Evolutionary conservation across 2,113 vertebrate species (phyloP).

Genomic region (Campylorhamphus procurvoides): DNA sequence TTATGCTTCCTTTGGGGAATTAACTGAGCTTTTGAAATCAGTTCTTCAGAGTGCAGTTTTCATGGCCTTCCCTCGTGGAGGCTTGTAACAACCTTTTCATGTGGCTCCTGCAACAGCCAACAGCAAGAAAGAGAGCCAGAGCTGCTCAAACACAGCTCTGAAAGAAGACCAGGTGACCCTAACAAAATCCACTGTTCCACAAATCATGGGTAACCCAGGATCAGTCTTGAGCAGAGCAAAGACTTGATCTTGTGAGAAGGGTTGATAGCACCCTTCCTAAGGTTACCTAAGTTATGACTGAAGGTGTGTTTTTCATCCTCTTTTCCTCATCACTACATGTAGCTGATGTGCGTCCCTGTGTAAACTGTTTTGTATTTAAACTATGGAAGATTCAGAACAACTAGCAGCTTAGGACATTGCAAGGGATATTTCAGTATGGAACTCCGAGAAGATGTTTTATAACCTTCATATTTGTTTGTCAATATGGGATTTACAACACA

Average conservation of each 20-base stretch:
- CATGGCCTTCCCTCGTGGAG: neutral
- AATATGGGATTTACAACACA: neutral
- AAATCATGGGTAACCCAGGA: neutral
- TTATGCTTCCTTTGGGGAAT: neutral
- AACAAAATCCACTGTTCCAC: neutral
- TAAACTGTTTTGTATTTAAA: neutral
- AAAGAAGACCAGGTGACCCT: neutral
- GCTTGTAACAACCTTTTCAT: neutral
- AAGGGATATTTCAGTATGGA: neutral
- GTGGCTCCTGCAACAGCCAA: neutral
- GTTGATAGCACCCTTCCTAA: neutral
- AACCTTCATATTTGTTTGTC: neutral
- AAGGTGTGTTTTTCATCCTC: neutral
- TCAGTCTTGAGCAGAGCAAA: neutral
- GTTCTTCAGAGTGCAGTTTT: neutral
- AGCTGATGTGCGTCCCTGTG: neutral
- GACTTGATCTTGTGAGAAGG: neutral
- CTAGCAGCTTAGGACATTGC: neutral
- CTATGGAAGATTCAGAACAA: neutral
- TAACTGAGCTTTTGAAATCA: constrained; percentile 25
- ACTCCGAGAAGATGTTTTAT: neutral
- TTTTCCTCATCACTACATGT: neutral
- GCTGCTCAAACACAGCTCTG: neutral
- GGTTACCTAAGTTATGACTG: neutral
- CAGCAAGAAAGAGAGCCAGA: neutral